phyloP scores from a whole-genome alignment of 1,140 invertebrate genomes.

The Pantala flavescens region DNA sequence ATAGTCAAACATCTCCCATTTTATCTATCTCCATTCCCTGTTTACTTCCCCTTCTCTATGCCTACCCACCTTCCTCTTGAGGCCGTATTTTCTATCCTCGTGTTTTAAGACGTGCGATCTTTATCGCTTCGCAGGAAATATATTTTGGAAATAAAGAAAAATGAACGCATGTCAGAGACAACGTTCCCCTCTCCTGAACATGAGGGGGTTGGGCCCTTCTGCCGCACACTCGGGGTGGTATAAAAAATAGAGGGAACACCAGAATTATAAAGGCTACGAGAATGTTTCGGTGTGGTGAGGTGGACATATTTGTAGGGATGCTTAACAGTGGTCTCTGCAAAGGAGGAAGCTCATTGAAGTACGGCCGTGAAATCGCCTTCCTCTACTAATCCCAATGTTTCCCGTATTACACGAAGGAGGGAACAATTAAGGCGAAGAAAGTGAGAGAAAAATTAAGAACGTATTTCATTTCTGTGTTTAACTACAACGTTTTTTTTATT shows the following conservation, averaged over 20 bases:
- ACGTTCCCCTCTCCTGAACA: neutral
- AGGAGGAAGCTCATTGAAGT: neutral
- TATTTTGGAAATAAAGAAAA: slow-evolving; percentile 9
- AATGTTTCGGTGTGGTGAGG: neutral
- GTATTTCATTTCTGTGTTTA: no score
- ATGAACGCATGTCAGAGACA: neutral
- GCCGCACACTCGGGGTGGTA: neutral
- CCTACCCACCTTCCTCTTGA: neutral
- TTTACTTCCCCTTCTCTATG: neutral
- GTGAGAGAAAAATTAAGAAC: no score
- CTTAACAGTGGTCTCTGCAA: neutral
- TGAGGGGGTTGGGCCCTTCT: neutral
- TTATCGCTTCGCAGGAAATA: slow-evolving; percentile 1
- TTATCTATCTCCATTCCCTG: neutral
- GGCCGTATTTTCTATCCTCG: neutral
- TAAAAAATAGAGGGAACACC: neutral
- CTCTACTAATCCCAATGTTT: no score
- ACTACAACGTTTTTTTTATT: no score
- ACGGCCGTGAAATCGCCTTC: no score
- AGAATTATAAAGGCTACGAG: neutral
- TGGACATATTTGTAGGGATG: neutral
- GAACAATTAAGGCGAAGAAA: no score
- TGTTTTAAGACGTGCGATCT: slow-evolving; percentile 9
- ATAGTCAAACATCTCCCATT: neutral
- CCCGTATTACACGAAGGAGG: no score